Evolutionary conservation across 2,113 vertebrate species (phyloP).

Genomic region (Chloropsis hardwickii): DNA sequence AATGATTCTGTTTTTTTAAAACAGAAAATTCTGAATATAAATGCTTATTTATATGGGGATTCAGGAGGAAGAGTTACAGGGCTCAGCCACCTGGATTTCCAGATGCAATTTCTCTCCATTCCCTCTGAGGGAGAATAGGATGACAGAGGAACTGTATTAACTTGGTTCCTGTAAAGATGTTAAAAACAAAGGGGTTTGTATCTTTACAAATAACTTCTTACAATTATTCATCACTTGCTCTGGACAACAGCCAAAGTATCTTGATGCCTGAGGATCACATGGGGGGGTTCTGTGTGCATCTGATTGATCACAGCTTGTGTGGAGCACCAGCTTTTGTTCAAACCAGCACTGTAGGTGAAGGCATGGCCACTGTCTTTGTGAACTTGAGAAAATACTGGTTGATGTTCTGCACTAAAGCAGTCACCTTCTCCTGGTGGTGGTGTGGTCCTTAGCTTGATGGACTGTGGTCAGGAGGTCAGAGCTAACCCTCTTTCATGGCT

Average conservation of each 20-base stretch:
- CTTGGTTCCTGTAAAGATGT: conserved; percentile 48
- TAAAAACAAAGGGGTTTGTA: conserved; percentile 32
- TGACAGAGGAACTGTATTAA: conserved; percentile 8
- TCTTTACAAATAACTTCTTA: neutral
- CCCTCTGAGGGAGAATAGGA: conserved; percentile 32
- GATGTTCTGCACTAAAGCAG: neutral
- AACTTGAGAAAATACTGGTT: neutral
- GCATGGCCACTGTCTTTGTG: neutral
- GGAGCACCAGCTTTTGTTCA: neutral
- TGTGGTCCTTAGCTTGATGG: neutral
- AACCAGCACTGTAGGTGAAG: neutral
- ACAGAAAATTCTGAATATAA: neutral
- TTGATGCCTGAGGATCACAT: neutral
- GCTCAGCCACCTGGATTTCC: conserved; percentile 23
- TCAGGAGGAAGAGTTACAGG: neutral
- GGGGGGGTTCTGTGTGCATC: neutral
- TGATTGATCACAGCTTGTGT: neutral
- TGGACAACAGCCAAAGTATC: conserved; percentile 8
- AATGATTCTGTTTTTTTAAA: neutral
- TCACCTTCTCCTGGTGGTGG: neutral
- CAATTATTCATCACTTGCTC: conserved; percentile 1
- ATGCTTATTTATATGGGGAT: neutral
- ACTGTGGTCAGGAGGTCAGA: neutral
- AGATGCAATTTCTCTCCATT: neutral
- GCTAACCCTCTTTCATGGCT: neutral